phyloP scores from a whole-genome alignment of 2,797 vertebrate species.

The Myotis vivesi region DNA sequence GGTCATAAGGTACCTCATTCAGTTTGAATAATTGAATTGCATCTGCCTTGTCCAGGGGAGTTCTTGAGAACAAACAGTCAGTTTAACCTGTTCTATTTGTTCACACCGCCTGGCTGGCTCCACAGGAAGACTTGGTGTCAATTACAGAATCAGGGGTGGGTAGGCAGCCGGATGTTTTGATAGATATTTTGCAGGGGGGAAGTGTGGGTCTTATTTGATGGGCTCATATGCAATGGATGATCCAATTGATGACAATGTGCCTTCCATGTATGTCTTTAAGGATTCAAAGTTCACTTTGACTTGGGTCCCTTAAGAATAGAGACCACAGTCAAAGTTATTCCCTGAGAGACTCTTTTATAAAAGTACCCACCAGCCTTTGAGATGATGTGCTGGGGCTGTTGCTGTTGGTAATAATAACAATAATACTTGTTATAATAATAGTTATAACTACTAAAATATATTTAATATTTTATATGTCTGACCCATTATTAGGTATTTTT shows the following conservation, averaged over 20 bases:
- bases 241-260: background rate
- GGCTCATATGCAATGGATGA: background rate
- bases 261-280: background rate
- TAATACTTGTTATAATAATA: background rate
- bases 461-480: background rate
- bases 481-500: background rate
- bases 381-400: background rate
- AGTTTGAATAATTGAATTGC: background rate
- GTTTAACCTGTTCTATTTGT: background rate
- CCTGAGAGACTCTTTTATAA: background rate
- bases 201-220: background rate
- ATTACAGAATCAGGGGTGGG: background rate
- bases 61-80: background rate
- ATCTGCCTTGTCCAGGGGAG: background rate
- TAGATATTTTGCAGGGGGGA: background rate
- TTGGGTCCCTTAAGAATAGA: background rate
- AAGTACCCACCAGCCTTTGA: background rate
- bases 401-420: background rate
- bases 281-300: background rate
- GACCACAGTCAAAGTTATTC: background rate
- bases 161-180: background rate
- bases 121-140: background rate
- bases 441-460: background rate
- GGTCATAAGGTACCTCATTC: background rate
- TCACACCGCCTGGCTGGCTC: background rate